These are phyloP conservation scores for Scomber scombrus DNA, from an alignment of 2,113 vertebrate species.

Conservation along the genomic window DNA sequence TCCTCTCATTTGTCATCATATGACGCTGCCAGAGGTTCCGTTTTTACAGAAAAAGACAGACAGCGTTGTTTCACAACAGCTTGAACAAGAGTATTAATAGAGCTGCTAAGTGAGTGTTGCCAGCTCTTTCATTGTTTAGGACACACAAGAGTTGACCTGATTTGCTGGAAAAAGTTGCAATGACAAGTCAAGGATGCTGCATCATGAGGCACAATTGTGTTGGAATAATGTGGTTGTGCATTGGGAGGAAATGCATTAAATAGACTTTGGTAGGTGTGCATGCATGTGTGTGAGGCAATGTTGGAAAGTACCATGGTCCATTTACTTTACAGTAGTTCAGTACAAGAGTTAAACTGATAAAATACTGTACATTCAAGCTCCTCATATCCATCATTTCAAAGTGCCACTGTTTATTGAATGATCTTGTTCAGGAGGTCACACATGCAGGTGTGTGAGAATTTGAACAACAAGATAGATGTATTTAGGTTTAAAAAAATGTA, in stretches of 20 bases:
- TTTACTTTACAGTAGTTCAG: neutral
- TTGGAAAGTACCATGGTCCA: neutral
- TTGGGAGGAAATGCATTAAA: neutral
- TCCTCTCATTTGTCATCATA: conserved; percentile 46
- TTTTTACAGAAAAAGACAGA: conserved; percentile 20
- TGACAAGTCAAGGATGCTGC: conserved; percentile 22
- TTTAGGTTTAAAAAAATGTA: too few species aligned
- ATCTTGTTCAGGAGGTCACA: neutral
- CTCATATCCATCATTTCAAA: neutral
- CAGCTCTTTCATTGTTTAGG: neutral
- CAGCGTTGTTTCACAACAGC: conserved; percentile 36
- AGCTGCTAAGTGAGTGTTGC: neutral
- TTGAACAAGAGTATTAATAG: conserved; percentile 14
- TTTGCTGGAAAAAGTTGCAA: conserved; percentile 7
- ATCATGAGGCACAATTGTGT: neutral
- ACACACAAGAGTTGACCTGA: conserved; percentile 13
- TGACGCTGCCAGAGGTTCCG: conserved; percentile 52
- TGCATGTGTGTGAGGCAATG: neutral
- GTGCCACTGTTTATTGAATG: neutral
- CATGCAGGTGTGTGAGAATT: neutral
- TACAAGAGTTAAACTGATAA: neutral
- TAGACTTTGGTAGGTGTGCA: neutral
- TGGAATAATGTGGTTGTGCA: neutral
- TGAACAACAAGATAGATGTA: neutral
- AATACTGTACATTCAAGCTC: neutral